Conservation (phyloP, 1,140 invertebrate species). For the Dysdera silvatica region DNA sequence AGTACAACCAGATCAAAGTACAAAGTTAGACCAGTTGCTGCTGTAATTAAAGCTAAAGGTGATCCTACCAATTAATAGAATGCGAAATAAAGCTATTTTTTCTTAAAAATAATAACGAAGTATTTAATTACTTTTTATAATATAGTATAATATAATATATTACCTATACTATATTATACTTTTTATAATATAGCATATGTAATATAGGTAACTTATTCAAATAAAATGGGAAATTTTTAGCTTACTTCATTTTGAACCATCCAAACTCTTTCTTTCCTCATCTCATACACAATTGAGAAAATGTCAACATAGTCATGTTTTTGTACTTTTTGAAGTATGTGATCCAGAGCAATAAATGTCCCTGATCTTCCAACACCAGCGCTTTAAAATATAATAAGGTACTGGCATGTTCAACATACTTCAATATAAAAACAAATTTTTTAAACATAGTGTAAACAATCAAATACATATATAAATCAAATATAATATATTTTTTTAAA, state of each 20-base stretch:
- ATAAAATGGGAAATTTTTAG: neutral
- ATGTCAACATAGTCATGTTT: conserved; percentile 76
- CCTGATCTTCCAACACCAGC: conserved; percentile 83
- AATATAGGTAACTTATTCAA: neutral
- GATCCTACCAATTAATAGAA: too few species aligned
- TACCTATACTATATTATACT: neutral
- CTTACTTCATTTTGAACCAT: conserved; percentile 73
- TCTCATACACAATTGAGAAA: conserved; percentile 90
- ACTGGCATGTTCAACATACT: too few species aligned
- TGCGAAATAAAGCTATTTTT: too few species aligned
- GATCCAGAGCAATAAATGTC: conserved; percentile 88
- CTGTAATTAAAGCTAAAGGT: too few species aligned
- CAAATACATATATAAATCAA: neutral
- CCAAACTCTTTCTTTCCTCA: conserved; percentile 93
- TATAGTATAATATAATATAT: neutral
- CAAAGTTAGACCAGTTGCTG: too few species aligned
- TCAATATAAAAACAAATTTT: neutral
- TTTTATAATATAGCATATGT: neutral
- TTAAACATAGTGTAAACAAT: neutral
- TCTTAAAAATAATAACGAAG: too few species aligned
- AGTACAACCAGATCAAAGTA: too few species aligned
- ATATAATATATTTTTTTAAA: neutral
- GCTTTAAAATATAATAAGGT: conserved; percentile 50
- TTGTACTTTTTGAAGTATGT: conserved; percentile 59
- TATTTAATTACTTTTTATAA: too few species aligned